Evolutionary conservation across 2,797 vertebrate species (phyloP).

Genomic region (Tenualosa ilisha): DNA sequence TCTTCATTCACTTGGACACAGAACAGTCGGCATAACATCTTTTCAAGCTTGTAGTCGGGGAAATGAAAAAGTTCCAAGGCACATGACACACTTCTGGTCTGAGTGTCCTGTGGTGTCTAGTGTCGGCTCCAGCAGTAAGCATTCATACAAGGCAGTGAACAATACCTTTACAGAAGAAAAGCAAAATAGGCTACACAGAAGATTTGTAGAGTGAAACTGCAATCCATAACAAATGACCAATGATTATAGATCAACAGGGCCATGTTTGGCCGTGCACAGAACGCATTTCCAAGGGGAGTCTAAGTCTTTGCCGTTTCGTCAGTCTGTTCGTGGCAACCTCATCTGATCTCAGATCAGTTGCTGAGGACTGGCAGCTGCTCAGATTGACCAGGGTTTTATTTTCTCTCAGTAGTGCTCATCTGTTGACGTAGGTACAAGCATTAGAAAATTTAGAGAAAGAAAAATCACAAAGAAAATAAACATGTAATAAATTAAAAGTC

Average conservation of each 20-base stretch:
- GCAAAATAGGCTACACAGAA: not conserved
- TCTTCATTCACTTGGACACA: conserved; percentile 12
- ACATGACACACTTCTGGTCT: not conserved
- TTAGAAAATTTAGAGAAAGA: not conserved
- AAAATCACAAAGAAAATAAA: not conserved
- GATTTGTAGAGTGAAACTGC: not conserved
- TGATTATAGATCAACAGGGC: not conserved
- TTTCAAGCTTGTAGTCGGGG: not conserved
- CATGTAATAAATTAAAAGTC: not conserved
- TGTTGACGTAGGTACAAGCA: conserved; percentile 5
- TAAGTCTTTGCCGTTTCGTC: not conserved
- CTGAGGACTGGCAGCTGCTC: not conserved
- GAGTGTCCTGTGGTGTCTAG: not conserved
- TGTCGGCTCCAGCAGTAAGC: not conserved
- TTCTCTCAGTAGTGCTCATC: conserved; percentile 9
- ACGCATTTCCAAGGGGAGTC: not conserved
- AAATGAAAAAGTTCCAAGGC: not conserved
- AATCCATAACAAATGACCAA: not conserved
- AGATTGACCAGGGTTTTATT: conserved; percentile 9
- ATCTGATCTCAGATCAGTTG: conserved; percentile 4
- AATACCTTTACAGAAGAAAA: not conserved
- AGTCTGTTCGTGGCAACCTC: not conserved
- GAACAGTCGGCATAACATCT: not conserved
- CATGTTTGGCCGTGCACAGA: not conserved
- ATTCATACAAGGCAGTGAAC: not conserved